Conservation (phyloP, 2,797 vertebrate species). For the Crocidura indochinensis region DNA sequence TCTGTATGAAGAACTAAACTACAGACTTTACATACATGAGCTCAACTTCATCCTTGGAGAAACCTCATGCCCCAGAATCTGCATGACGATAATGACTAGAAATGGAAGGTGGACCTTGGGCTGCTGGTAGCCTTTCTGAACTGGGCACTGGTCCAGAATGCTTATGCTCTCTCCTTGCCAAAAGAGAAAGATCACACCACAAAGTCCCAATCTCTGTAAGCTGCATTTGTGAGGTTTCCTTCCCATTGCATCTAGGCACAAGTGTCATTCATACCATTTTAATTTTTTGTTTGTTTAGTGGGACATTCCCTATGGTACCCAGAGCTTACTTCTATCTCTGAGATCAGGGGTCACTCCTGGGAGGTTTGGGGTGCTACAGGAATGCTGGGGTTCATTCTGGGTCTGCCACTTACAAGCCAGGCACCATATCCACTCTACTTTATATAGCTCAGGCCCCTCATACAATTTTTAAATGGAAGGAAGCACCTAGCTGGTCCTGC, state of each 20-base stretch:
- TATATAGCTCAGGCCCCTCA: no score
- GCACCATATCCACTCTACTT: no score
- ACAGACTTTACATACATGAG: not conserved
- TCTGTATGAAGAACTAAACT: not conserved
- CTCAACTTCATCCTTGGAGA: not conserved
- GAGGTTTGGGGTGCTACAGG: no score
- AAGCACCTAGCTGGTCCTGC: not conserved
- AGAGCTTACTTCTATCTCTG: no score
- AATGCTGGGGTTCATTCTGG: no score
- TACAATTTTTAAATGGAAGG: not conserved
- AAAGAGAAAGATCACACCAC: not conserved
- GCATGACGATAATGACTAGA: fast-evolving
- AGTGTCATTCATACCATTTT: not conserved
- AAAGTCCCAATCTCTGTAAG: not conserved
- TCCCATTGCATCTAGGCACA: not conserved
- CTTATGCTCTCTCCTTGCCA: not conserved
- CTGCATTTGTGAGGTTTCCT: not conserved
- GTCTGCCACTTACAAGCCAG: no score
- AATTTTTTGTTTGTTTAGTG: not conserved
- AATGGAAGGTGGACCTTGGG: not conserved
- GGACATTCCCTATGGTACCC: no score
- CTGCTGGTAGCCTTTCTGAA: not conserved
- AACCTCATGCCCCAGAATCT: not conserved
- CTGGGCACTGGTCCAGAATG: not conserved
- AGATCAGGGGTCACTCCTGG: no score